phyloP scores from a whole-genome alignment of 2,113 vertebrate species.

The Sceloporus tristichus region DNA sequence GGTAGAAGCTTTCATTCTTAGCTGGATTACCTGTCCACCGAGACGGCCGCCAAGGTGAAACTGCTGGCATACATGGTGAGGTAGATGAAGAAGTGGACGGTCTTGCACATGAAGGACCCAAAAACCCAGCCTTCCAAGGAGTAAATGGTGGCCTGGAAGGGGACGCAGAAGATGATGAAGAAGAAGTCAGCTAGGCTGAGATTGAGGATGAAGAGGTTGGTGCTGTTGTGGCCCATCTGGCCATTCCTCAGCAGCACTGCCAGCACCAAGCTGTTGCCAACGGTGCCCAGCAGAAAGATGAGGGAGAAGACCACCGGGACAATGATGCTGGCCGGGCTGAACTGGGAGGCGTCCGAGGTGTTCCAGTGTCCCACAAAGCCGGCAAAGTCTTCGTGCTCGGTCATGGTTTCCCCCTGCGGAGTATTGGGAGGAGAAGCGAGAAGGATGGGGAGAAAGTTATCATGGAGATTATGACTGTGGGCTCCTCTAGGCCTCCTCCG shows the following conservation, averaged over 20 bases:
- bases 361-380: conserved; percentile 77
- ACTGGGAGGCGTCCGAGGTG: conserved; percentile 80
- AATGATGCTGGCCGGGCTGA: conserved; percentile 85
- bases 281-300: conserved; percentile 87
- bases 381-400: conserved; percentile 82
- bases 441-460: background rate
- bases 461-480: background rate
- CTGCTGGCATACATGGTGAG: conserved; percentile 93
- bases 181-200: conserved; percentile 91
- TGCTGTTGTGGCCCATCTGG: conserved; percentile 87
- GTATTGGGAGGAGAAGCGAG: conserved; percentile 1
- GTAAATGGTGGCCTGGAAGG: conserved; percentile 93
- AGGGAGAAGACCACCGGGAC: conserved; percentile 89
- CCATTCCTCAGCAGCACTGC: conserved; percentile 86
- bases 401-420: conserved; percentile 73
- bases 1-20: too few species aligned
- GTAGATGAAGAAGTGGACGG: conserved; percentile 91
- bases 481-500: background rate
- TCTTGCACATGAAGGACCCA: conserved; percentile 90
- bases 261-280: conserved; percentile 88
- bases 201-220: conserved; percentile 91
- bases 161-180: conserved; percentile 92
- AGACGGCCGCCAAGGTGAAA: conserved; percentile 88
- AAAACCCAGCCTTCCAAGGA: conserved; percentile 90
- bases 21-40: conserved; percentile 84